Base-by-base conservation (phyloP, 2,797 vertebrate genomes). In the Pseudotriccus pelzelni region DNA sequence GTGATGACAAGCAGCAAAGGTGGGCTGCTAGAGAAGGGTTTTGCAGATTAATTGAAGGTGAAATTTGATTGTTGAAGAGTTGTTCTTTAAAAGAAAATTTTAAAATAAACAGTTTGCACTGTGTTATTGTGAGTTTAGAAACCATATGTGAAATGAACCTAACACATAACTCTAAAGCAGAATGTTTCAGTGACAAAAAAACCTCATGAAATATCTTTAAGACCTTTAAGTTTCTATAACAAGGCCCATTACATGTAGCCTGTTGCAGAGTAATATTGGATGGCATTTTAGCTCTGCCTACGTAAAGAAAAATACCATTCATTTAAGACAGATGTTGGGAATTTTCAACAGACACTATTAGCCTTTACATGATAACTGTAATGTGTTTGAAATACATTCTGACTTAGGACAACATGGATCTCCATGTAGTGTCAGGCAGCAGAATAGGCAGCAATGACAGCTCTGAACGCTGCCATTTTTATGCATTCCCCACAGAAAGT, bases 281-380 rank as follows among this genome's bases (percentile, higher is more conserved):
- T 92, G 91, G 63, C 75, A 93, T 95, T 96, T 91, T 93, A 89
- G 55, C 16, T 91, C 84, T 85, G 69, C 77, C 94, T 79, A 94
- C 83, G 41, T 47, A 72, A 18, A 74, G 74, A 91, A 91, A 92
- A 90, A 68, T 60, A 84, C 4, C 41, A 2, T 46, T 84, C 32
- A 58, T 63, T 60, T 74, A 69, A 85, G n/a, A 62, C 7, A 76
- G 84, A 77, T 36, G 44, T 30, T 64, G 77, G n/a, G 52, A 94
- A 64, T 84, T 81, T 83, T 92, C 60, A 66, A 62, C 41, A 91
- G 55, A 49, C 43, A 64, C 66, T 39, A 73, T 90, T 85, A 91
- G 82, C 44, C 37, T 87, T 88, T 76, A 66, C 20, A 34, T 30
- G 25, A 25, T 64, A 82, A 84, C 67, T 84, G 37, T 36, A 72